phyloP scores from a whole-genome alignment of 1,140 invertebrate genomes.

The Pseudomyrmex cubaensis region DNA sequence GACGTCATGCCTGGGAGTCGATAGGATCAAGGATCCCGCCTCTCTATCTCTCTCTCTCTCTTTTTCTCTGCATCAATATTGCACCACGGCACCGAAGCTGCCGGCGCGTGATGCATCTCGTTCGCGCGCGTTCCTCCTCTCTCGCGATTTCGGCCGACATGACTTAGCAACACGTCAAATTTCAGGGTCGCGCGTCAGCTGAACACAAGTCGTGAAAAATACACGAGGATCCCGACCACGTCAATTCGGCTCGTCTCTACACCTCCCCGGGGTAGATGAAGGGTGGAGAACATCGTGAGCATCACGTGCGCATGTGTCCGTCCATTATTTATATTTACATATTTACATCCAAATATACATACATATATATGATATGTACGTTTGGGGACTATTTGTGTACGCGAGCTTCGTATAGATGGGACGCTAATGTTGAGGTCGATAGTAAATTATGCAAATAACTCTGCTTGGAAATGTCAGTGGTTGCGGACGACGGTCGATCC shows the following conservation, averaged over 20 bases:
- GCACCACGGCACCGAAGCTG: not conserved
- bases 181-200: slow-evolving; percentile 66
- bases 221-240: not conserved
- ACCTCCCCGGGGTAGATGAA: no score
- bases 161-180: slow-evolving; percentile 73
- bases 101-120: slow-evolving; percentile 48
- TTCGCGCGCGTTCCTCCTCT: not conserved
- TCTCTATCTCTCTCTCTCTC: not conserved
- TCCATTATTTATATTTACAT: slow-evolving; percentile 38
- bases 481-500: slow-evolving; percentile 70
- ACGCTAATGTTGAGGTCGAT: slow-evolving; percentile 65
- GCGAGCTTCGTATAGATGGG: slow-evolving; percentile 15
- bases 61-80: slow-evolving; percentile 45
- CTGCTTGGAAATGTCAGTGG: slow-evolving; percentile 76
- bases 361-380: not conserved
- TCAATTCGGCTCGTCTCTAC: no score
- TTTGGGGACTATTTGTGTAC: slow-evolving; percentile 26
- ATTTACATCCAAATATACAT: slow-evolving; percentile 25
- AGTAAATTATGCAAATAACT: slow-evolving; percentile 80
- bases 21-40: slow-evolving; percentile 73
- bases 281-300: no score
- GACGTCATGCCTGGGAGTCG: slow-evolving; percentile 70
- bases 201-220: not conserved
- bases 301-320: not conserved
- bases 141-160: slow-evolving; percentile 62